Percentiles rank a stretch among this genome's conserved stretches.
These are phyloP conservation scores for Rhynchophorus ferrugineus DNA, from an alignment of 1,140 invertebrate genomes.

Conservation along the genomic window DNA sequence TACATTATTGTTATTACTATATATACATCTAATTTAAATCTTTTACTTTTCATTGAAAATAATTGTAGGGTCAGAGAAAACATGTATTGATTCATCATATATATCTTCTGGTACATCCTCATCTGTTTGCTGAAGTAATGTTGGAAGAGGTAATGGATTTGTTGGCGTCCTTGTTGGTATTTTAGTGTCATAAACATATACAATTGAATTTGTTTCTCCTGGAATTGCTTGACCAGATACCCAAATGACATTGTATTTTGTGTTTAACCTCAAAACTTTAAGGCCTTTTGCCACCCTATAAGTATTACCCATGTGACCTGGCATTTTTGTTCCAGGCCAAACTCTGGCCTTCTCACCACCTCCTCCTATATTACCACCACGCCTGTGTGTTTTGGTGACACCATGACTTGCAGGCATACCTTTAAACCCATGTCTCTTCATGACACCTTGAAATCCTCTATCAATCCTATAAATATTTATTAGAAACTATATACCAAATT, in stretches of 20 bases:
- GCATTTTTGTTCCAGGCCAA: conserved; percentile 93
- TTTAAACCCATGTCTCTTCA: conserved; percentile 93
- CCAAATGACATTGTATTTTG: conserved; percentile 89
- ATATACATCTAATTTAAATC: background rate
- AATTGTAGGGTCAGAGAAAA: conserved; percentile 61
- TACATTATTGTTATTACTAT: background rate
- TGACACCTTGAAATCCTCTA: conserved; percentile 96
- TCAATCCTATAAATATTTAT: conserved; percentile 57
- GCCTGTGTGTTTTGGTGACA: conserved; percentile 89
- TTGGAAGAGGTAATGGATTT: conserved; percentile 71
- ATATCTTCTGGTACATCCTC: conserved; percentile 60
- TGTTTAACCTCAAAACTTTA: conserved; percentile 85
- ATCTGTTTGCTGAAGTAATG: conserved; percentile 54
- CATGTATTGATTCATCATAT: conserved; percentile 62
- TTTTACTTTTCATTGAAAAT: conserved; percentile 49
- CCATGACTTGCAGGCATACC: conserved; percentile 90
- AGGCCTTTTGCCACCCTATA: conserved; percentile 65
- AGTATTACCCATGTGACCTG: conserved; percentile 91
- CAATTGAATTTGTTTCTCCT: conserved; percentile 71
- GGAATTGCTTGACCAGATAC: conserved; percentile 73
- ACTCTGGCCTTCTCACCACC: conserved; percentile 78
- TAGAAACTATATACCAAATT: conserved; percentile 2
- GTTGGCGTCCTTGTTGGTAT: conserved; percentile 52
- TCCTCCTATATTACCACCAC: conserved; percentile 82
- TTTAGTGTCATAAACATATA: conserved; percentile 75